Percentiles rank a stretch among this genome's conserved stretches.
These are phyloP conservation scores for Embiotoca jacksoni DNA, from an alignment of 2,113 vertebrate genomes.

Conservation along the genomic window DNA sequence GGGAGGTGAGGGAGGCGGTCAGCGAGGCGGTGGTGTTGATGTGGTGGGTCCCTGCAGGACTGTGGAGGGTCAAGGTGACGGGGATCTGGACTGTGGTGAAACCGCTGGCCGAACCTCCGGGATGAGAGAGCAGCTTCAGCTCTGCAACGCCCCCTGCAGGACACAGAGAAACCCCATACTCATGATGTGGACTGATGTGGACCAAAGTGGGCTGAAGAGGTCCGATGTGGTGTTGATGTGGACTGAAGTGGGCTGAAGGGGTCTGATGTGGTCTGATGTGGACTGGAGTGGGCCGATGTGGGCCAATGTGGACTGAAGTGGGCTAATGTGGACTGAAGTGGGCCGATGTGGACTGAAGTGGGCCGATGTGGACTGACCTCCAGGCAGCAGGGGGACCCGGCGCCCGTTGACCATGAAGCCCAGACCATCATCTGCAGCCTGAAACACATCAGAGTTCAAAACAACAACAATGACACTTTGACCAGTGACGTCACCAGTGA, in stretches of 20 bases:
- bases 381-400: slow-evolving; percentile 20
- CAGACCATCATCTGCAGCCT: slow-evolving; percentile 43
- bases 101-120: slow-evolving; percentile 52
- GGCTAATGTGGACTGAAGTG: slow-evolving; percentile 31
- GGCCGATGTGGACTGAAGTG: neutral
- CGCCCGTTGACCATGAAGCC: slow-evolving; percentile 64
- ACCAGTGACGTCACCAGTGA: too few relatives aligned
- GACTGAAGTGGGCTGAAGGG: neutral
- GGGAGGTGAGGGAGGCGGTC: neutral
- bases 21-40: slow-evolving; percentile 12
- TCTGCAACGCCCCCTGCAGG: slow-evolving; percentile 42
- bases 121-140: slow-evolving; percentile 49
- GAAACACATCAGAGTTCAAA: neutral
- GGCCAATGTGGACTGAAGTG: neutral
- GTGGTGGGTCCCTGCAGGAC: neutral
- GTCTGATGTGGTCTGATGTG: too few relatives aligned
- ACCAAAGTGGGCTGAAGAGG: too few relatives aligned
- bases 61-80: neutral
- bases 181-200: neutral
- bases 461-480: neutral
- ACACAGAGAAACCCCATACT: neutral
- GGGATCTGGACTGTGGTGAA: slow-evolving; percentile 64
- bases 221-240: too few relatives aligned
- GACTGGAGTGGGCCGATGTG: slow-evolving; percentile 28
- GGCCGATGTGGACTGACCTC: slow-evolving; percentile 54